Evolutionary conservation across 2,888 invertebrate species (phyloP).

Genomic region (Eupithecia inturbata): DNA sequence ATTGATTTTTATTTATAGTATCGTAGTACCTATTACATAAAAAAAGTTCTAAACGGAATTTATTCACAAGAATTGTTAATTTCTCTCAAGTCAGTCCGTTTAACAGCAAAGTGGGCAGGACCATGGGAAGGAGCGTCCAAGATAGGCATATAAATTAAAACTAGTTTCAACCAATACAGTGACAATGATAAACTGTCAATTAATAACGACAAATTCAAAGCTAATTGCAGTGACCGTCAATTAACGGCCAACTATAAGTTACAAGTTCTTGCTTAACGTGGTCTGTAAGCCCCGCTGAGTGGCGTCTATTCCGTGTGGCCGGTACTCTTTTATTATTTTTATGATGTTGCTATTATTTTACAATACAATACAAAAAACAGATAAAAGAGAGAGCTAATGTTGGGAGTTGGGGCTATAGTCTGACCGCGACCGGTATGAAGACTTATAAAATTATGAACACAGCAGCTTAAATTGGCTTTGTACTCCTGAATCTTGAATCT

Average conservation of each 20-base stretch:
- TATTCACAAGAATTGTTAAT: not conserved
- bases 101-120: not conserved
- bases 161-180: not conserved
- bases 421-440: too few relatives aligned
- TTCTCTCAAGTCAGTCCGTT: not conserved
- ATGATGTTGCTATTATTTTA: not conserved
- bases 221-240: not conserved
- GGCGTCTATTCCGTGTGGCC: not conserved
- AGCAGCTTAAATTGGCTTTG: too few relatives aligned
- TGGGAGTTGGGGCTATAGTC: too few relatives aligned
- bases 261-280: conserved; percentile 10
- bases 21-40: not conserved
- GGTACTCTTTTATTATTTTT: not conserved
- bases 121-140: not conserved
- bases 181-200: not conserved
- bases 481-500: too few relatives aligned
- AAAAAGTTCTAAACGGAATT: too few relatives aligned
- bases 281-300: not conserved
- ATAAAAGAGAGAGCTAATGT: too few relatives aligned
- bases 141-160: not conserved
- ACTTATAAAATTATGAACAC: too few relatives aligned
- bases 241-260: conserved; percentile 11
- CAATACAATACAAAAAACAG: too few relatives aligned
- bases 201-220: conserved; percentile 1
- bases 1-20: too few relatives aligned